Conservation (phyloP, 2,797 vertebrate genomes). For the Myoxocephalus aenaeus region DNA sequence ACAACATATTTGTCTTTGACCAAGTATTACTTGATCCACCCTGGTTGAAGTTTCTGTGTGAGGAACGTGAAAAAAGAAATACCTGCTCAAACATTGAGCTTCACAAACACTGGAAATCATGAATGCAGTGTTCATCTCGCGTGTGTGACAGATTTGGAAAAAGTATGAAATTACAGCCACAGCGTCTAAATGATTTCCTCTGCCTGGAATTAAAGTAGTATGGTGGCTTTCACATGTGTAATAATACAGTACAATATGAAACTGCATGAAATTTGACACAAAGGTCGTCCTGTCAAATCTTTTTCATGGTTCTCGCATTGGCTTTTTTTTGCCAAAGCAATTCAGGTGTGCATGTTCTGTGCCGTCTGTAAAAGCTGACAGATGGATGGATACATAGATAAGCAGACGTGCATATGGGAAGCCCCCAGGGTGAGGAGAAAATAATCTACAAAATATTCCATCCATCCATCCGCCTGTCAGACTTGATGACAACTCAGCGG, state of each 20-base stretch:
- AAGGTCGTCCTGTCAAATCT: background rate
- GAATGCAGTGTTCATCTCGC: conserved; percentile 8
- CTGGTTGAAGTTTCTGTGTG: conserved; percentile 1
- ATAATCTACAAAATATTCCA: conserved; percentile 48
- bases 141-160: conserved; percentile 26
- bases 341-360: background rate
- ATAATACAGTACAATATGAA: background rate
- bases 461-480: conserved; percentile 46
- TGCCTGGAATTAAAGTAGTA: conserved; percentile 25
- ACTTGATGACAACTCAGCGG: conserved; percentile 46
- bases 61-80: conserved; percentile 24
- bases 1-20: conserved; percentile 19
- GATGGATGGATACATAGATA: background rate
- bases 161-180: conserved; percentile 49
- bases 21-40: conserved; percentile 13
- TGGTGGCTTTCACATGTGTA: conserved; percentile 9
- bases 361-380: conserved; percentile 18
- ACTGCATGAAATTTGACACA: background rate
- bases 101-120: conserved; percentile 33
- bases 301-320: background rate
- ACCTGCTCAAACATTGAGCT: conserved; percentile 9
- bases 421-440: conserved; percentile 31
- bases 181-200: background rate
- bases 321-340: background rate
- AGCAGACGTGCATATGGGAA: conserved; percentile 13